Evolutionary conservation across 2,888 invertebrate genomes (phyloP).

Genomic region (Metalampra italica): DNA sequence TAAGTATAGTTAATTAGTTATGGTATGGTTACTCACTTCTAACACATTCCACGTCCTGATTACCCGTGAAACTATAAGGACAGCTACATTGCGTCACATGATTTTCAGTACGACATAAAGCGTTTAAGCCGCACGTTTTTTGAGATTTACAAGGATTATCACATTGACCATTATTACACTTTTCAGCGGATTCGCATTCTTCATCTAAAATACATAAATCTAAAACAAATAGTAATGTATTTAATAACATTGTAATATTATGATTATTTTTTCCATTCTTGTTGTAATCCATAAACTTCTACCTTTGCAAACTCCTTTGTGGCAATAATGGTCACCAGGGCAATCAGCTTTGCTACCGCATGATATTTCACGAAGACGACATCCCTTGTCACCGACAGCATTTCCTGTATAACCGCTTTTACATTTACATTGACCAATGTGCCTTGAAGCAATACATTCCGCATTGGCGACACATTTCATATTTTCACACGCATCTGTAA

Average conservation of each 20-base stretch:
- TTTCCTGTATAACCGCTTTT: conserved; percentile 87
- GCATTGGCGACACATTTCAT: conserved; percentile 89
- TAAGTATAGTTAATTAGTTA: not conserved
- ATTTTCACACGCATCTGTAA: conserved; percentile 85
- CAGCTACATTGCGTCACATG: conserved; percentile 90
- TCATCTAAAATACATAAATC: conserved; percentile 87
- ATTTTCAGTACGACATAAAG: conserved; percentile 83
- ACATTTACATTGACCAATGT: conserved; percentile 88
- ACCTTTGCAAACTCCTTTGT: conserved; percentile 89
- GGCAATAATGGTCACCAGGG: conserved; percentile 88
- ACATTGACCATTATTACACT: conserved; percentile 90
- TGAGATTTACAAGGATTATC: conserved; percentile 86
- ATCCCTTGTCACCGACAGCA: conserved; percentile 85
- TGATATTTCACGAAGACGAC: conserved; percentile 84
- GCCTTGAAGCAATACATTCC: conserved; percentile 87
- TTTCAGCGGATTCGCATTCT: conserved; percentile 88
- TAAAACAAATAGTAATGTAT: conserved; percentile 40
- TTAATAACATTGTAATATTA: not conserved
- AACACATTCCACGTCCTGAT: conserved; percentile 89
- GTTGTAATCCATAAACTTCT: conserved; percentile 19
- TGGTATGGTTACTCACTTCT: conserved; percentile 80
- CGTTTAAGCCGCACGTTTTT: conserved; percentile 90
- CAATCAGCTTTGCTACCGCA: conserved; percentile 87
- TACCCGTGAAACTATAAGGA: conserved; percentile 91
- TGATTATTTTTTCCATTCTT: not conserved